Conservation (phyloP, 2,797 vertebrate species). For the Sphenodon punctatus region DNA sequence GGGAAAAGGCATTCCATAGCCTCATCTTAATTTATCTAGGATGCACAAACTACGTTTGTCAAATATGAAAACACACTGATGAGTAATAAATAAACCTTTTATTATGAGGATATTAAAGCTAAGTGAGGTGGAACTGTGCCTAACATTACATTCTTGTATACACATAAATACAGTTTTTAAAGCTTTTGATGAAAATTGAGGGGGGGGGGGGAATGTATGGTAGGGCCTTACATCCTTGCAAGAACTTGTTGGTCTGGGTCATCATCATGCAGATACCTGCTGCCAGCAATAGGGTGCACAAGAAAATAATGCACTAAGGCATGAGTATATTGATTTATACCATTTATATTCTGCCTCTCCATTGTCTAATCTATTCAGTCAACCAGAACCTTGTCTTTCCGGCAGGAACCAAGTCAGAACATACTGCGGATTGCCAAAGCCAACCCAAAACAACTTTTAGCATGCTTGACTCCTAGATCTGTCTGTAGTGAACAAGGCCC, state of each 20-base stretch:
- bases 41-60: conserved; percentile 30
- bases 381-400: conserved; percentile 17
- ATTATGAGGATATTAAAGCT: conserved; percentile 22
- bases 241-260: neutral
- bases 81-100: conserved; percentile 18
- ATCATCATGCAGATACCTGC: neutral
- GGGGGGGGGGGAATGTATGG: neutral
- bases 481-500: no score
- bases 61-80: conserved; percentile 15
- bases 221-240: conserved; percentile 6
- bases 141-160: neutral
- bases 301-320: neutral
- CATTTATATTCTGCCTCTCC: conserved; percentile 9
- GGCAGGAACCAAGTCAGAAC: conserved; percentile 40
- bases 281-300: neutral
- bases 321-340: neutral
- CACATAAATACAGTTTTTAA: neutral
- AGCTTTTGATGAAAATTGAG: neutral
- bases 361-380: conserved; percentile 35
- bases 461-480: conserved; percentile 27
- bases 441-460: conserved; percentile 37
- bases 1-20: neutral
- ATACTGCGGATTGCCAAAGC: conserved; percentile 17
- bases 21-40: conserved; percentile 35
- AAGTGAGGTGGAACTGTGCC: neutral